Percentiles rank a stretch among this genome's conserved stretches.
These are phyloP conservation scores for Tenebrosternarchus preto DNA, from an alignment of 2,113 vertebrate genomes.

Conservation along the genomic window DNA sequence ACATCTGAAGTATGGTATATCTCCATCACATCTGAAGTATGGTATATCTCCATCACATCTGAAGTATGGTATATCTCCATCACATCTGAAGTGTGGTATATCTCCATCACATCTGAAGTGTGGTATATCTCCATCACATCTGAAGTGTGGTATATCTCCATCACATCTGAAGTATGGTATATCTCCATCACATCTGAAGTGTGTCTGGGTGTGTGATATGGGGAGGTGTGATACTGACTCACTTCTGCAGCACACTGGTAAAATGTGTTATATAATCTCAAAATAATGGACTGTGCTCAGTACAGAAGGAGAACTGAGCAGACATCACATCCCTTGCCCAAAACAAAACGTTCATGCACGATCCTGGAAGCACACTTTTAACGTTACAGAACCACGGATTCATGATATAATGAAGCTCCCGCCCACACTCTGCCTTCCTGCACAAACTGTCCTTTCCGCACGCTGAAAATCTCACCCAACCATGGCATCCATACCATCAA, in stretches of 20 bases:
- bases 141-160: slow-evolving; percentile 40
- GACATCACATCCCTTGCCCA: slow-evolving; percentile 14
- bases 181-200: slow-evolving; percentile 36
- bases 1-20: too few species aligned
- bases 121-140: slow-evolving; percentile 31
- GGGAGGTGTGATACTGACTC: slow-evolving; percentile 39
- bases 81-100: slow-evolving; percentile 12
- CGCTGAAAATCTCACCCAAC: slow-evolving; percentile 9
- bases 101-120: slow-evolving; percentile 36
- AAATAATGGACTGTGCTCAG: slow-evolving; percentile 42
- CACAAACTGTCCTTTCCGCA: background rate
- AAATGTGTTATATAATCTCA: slow-evolving; percentile 47
- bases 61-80: too few species aligned
- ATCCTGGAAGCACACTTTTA: background rate
- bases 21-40: slow-evolving; percentile 8
- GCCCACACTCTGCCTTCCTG: background rate
- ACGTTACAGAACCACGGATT: slow-evolving; percentile 6
- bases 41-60: slow-evolving; percentile 26
- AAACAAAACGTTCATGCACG: background rate
- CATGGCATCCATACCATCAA: slow-evolving; percentile 23
- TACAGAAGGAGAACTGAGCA: background rate
- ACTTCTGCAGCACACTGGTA: slow-evolving; percentile 26
- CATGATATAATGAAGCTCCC: slow-evolving; percentile 13
- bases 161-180: slow-evolving; percentile 9
- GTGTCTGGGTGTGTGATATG: slow-evolving; percentile 26